Evolutionary conservation across 2,797 vertebrate species (phyloP).

Genomic region (Alcedo atthis): DNA sequence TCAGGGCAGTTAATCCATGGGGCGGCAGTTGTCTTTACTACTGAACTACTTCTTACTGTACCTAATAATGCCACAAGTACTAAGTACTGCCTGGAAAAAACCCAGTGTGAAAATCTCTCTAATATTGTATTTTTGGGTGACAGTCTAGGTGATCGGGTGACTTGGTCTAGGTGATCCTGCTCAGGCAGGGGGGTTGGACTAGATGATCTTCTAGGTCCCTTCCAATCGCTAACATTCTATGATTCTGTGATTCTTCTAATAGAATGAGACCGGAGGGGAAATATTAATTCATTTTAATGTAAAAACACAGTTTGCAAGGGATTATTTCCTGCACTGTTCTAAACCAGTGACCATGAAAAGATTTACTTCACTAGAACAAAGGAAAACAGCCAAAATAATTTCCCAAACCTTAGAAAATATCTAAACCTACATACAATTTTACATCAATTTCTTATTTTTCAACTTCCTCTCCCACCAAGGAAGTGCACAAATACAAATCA

Average conservation of each 20-base stretch:
- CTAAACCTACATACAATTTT: neutral
- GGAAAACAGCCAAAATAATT: neutral
- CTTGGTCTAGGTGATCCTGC: too few relatives aligned
- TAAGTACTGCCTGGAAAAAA: neutral
- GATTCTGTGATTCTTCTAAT: neutral
- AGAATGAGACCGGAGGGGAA: neutral
- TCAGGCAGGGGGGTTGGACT: too few relatives aligned
- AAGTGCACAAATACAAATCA: neutral
- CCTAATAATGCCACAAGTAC: neutral
- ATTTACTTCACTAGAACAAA: neutral
- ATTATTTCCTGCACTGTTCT: neutral
- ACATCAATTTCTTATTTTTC: neutral
- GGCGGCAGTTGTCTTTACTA: neutral
- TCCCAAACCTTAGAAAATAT: neutral
- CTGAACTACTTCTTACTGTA: neutral
- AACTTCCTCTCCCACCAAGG: neutral
- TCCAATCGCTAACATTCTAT: too few relatives aligned
- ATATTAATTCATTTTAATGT: neutral
- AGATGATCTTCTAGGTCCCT: too few relatives aligned
- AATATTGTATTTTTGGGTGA: neutral
- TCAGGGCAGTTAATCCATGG: neutral
- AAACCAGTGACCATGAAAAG: neutral
- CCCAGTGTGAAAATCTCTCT: neutral
- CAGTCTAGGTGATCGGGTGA: too few relatives aligned
- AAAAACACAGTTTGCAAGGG: neutral